Percentiles rank a stretch among this genome's conserved stretches.
Conservation (phyloP, 2,797 vertebrate species). For the Pagetopsis macropterus region DNA sequence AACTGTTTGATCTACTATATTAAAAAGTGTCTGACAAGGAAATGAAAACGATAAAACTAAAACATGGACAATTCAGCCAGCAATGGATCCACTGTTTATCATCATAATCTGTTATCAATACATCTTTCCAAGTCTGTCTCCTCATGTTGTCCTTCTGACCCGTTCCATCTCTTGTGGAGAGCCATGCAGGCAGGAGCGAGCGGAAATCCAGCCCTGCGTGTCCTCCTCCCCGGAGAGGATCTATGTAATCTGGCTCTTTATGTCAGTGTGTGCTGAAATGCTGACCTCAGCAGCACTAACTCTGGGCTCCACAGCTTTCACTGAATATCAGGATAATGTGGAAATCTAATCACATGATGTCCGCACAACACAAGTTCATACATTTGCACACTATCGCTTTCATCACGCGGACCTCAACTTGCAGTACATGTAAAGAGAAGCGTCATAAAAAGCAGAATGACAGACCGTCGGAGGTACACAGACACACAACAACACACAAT, state of each 20-base stretch:
- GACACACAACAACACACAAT: neutral
- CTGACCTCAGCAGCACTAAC: constrained; percentile 41
- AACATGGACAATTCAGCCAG: neutral
- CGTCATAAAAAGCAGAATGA: constrained; percentile 1
- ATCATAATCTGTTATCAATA: constrained; percentile 15
- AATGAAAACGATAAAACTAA: neutral
- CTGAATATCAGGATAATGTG: constrained; percentile 17
- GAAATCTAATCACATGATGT: constrained; percentile 28
- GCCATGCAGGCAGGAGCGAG: neutral
- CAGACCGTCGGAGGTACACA: neutral
- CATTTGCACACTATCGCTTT: constrained; percentile 18
- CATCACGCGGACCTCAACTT: neutral
- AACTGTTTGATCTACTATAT: constrained; percentile 5
- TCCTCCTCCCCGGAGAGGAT: constrained; percentile 34
- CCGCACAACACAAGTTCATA: constrained; percentile 2
- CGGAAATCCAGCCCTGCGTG: constrained; percentile 25
- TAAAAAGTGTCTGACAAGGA: constrained; percentile 2
- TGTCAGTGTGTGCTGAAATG: constrained; percentile 16
- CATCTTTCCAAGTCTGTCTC: neutral
- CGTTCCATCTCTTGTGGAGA: neutral
- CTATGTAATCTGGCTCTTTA: constrained; percentile 13
- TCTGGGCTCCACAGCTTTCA: constrained; percentile 11
- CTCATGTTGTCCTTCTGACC: neutral
- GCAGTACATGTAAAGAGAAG: neutral
- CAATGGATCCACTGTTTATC: neutral